Evolutionary conservation across 1,140 invertebrate species (phyloP).

Genomic region (Archegozetes longisetosus): DNA sequence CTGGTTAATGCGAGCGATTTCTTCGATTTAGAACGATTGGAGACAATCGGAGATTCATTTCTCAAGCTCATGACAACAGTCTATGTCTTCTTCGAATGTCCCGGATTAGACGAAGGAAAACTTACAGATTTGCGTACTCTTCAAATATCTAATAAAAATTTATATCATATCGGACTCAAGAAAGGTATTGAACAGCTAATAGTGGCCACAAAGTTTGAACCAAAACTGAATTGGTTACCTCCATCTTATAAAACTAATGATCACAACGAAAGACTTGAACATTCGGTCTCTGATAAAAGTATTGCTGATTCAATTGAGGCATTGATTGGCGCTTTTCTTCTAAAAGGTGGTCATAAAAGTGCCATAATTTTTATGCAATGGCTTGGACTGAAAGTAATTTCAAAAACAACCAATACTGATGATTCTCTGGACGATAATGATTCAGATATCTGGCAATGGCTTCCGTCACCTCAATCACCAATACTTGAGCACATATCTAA

Average conservation of each 20-base stretch:
- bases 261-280: constrained; percentile 26
- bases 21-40: constrained; percentile 61
- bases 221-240: constrained; percentile 46
- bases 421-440: not conserved
- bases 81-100: constrained; percentile 51
- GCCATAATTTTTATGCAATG: constrained; percentile 51
- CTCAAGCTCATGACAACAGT: constrained; percentile 60
- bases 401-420: not conserved
- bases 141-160: constrained; percentile 63
- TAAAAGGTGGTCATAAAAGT: constrained; percentile 36
- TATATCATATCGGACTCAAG: constrained; percentile 44
- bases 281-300: constrained; percentile 41
- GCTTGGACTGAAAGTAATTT: constrained; percentile 34
- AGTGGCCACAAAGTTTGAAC: constrained; percentile 43
- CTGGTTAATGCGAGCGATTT: constrained; percentile 46
- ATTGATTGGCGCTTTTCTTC: constrained; percentile 54
- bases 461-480: not conserved
- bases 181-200: constrained; percentile 33
- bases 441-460: not conserved
- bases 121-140: constrained; percentile 54
- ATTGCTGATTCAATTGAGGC: constrained; percentile 70
- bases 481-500: not conserved
- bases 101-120: constrained; percentile 51
- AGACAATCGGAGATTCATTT: constrained; percentile 75
- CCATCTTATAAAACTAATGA: constrained; percentile 36